Evolutionary conservation across 2,113 vertebrate genomes (phyloP), one percentile per base, ranked within the genome.

Genomic region (Hylia prasina): DNA sequence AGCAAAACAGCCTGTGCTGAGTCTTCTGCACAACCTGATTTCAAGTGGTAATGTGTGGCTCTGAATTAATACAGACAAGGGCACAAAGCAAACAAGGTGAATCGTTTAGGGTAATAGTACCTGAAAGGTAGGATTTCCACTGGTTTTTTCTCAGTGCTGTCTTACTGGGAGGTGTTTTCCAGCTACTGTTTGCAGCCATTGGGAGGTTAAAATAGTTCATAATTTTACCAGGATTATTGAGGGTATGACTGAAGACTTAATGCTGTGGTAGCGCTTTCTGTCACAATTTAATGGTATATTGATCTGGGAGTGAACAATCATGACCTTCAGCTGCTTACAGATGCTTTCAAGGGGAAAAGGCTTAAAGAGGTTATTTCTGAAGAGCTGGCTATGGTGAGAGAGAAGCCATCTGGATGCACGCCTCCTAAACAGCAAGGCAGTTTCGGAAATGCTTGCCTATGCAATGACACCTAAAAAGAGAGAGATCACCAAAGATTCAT

Each of bases 221-320:
- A 86, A 91, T 92, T 96, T 98, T 97, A 97, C 97, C 90, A 97
- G 93, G 89, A 97, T 97, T 97, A 97, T 95, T 91, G 96, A 97
- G 90, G 37, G 78, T 94, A 92, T 96, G 95, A 96, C 90, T 96
- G 95, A 96, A 92, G 83, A 97, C 89, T 97, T 97, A 97, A 97
- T 98, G 97, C 90, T 90, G 87, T 96, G 87, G 91, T 97, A 96
- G 96, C 93, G 82, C 87, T 97, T 97, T 98, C 97, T 97, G 96
- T 98, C 96, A 97, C 96, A 97, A 95, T 97, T 97, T 97, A 97
- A 98, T 98, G 92, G 97, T 93, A 87, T 98, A 98, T 98, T 96
- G 97, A 98, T 98, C 94, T 97, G 78, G 6, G 14, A 97, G 95
- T 90, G 97, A 98, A 96, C 97, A 96, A 95, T 97, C 97, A 96